Conservation (phyloP, 2,113 vertebrate species). For the Neotoma lepida region DNA sequence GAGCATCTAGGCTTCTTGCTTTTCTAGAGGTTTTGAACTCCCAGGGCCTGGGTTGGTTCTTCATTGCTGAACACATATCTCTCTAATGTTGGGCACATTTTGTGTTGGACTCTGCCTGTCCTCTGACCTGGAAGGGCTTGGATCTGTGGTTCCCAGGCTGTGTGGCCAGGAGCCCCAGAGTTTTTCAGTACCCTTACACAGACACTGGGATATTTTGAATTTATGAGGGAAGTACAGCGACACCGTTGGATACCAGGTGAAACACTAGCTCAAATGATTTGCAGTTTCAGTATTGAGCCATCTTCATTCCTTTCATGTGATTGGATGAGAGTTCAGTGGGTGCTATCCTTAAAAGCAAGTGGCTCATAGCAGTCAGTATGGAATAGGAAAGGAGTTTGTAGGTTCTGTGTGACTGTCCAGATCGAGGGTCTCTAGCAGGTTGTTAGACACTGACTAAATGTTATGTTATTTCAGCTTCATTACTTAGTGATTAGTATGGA, state of each 20-base stretch:
- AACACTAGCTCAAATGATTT: background rate
- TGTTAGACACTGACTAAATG: background rate
- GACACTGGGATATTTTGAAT: background rate
- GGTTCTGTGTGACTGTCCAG: background rate
- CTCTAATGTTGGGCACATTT: background rate
- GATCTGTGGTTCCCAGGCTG: background rate
- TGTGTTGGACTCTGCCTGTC: background rate
- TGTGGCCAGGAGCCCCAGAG: background rate
- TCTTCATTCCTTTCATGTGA: background rate
- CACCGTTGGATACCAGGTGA: background rate
- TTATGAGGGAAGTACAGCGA: background rate
- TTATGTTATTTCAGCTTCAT: background rate
- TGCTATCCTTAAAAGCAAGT: background rate
- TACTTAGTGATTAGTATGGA: background rate
- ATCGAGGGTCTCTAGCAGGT: background rate
- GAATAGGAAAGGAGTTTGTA: background rate
- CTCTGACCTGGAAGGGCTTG: background rate
- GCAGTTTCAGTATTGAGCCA: background rate
- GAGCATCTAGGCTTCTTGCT: background rate
- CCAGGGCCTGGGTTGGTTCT: background rate
- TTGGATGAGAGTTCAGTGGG: background rate
- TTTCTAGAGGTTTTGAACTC: background rate
- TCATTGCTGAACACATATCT: background rate
- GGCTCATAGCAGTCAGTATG: background rate
- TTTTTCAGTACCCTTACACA: background rate